These are phyloP conservation scores for Megaceryle torquata DNA, from an alignment of 2,113 vertebrate genomes.

Conservation along the genomic window DNA sequence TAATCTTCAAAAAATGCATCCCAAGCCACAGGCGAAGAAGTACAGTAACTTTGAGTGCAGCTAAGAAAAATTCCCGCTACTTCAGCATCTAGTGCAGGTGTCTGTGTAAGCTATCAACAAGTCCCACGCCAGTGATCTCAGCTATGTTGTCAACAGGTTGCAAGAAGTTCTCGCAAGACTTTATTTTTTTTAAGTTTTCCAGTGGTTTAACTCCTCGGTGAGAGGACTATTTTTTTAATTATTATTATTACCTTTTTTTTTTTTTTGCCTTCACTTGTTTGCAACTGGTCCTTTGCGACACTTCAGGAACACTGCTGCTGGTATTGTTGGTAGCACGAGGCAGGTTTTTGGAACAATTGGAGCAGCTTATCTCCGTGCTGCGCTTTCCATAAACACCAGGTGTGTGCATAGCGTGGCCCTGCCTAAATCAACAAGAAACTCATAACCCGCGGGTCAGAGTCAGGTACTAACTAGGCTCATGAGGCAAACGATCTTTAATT, in stretches of 20 bases:
- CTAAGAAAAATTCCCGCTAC: conserved; percentile 40
- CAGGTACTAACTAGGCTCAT: conserved; percentile 34
- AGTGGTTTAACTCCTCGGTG: not conserved
- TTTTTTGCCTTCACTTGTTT: not conserved
- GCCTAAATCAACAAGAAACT: conserved; percentile 31
- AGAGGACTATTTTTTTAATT: not conserved
- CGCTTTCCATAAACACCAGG: conserved; percentile 50
- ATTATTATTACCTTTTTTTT: not conserved
- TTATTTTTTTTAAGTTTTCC: not conserved
- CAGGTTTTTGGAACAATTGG: not conserved
- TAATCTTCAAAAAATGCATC: conserved; percentile 76
- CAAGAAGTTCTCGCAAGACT: not conserved
- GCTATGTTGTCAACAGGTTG: conserved; percentile 50
- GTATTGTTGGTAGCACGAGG: not conserved
- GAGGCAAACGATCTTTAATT: conserved; percentile 57
- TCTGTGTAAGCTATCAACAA: conserved; percentile 67
- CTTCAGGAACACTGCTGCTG: not conserved
- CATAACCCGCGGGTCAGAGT: conserved; percentile 50
- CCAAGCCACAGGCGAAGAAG: conserved; percentile 42
- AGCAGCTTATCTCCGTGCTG: not conserved
- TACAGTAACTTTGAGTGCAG: conserved; percentile 46
- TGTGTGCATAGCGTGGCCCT: conserved; percentile 3
- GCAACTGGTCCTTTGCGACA: not conserved
- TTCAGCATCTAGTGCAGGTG: conserved; percentile 68
- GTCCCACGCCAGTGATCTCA: conserved; percentile 50